These are phyloP conservation scores for Salvator merianae DNA, from an alignment of 2,113 vertebrate genomes.

Conservation along the genomic window DNA sequence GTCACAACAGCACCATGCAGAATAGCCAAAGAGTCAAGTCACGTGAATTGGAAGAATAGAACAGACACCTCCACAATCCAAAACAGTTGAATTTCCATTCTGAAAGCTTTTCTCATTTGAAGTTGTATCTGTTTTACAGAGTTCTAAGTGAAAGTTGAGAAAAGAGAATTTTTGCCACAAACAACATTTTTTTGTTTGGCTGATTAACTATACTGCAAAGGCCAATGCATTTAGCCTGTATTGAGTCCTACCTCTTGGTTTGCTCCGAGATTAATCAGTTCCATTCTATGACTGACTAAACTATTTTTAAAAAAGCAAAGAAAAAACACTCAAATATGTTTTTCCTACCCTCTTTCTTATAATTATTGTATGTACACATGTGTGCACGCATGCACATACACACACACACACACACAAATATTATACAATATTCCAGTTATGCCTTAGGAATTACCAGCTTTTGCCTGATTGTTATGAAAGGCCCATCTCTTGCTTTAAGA, in stretches of 20 bases:
- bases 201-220: neutral
- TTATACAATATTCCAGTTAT: neutral
- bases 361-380: neutral
- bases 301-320: neutral
- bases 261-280: neutral
- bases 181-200: neutral
- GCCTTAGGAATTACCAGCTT: neutral
- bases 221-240: too few species aligned
- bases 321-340: neutral
- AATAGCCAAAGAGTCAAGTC: too few species aligned
- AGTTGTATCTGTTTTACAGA: neutral
- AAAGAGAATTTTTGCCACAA: neutral
- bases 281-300: neutral
- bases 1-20: too few species aligned
- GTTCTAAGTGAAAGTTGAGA: neutral
- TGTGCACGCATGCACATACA: neutral
- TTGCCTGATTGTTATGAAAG: neutral
- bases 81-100: too few species aligned
- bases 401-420: too few species aligned
- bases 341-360: neutral
- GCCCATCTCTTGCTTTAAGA: neutral
- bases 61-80: too few species aligned
- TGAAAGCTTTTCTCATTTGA: neutral
- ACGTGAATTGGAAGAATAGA: too few species aligned
- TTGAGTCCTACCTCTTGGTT: neutral